phyloP scores from a whole-genome alignment of 2,113 vertebrate genomes.

The Planiliza haematocheilus region DNA sequence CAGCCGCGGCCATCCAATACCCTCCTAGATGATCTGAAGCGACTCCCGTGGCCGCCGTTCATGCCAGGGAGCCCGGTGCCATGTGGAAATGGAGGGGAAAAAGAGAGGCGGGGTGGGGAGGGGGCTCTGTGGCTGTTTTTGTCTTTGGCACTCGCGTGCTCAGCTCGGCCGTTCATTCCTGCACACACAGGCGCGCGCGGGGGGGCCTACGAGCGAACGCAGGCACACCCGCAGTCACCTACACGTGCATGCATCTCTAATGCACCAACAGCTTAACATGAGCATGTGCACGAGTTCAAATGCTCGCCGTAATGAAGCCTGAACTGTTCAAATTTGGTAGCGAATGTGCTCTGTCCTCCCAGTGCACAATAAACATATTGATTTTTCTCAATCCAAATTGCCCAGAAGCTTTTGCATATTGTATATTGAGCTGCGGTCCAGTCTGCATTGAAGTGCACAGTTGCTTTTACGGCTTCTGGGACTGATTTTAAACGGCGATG shows the following conservation, averaged over 20 bases:
- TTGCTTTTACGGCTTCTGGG: conserved; percentile 49
- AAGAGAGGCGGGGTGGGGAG: background rate
- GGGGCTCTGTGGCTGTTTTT: conserved; percentile 63
- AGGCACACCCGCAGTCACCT: conserved; percentile 19
- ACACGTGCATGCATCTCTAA: conserved; percentile 34
- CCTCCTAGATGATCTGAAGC: conserved; percentile 81
- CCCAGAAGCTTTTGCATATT: conserved; percentile 67
- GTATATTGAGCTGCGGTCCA: conserved; percentile 54
- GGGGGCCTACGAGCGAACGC: conserved; percentile 21
- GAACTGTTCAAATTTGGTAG: conserved; percentile 66
- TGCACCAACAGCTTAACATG: conserved; percentile 27
- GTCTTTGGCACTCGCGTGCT: conserved; percentile 70
- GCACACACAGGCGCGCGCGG: conserved; percentile 53
- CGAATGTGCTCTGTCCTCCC: conserved; percentile 48
- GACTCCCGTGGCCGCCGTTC: conserved; percentile 72
- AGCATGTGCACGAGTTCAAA: conserved; percentile 26
- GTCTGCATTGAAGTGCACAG: conserved; percentile 49
- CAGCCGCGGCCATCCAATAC: conserved; percentile 78
- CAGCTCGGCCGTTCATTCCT: conserved; percentile 70
- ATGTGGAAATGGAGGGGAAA: conserved; percentile 70
- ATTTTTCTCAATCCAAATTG: conserved; percentile 67
- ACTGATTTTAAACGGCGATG: conserved; percentile 54
- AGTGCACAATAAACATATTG: conserved; percentile 72
- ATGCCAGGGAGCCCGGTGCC: conserved; percentile 76
- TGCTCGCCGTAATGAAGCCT: conserved; percentile 70